Evolutionary conservation across 2,113 vertebrate genomes (phyloP).

Genomic region (Capricornis sumatraensis): DNA sequence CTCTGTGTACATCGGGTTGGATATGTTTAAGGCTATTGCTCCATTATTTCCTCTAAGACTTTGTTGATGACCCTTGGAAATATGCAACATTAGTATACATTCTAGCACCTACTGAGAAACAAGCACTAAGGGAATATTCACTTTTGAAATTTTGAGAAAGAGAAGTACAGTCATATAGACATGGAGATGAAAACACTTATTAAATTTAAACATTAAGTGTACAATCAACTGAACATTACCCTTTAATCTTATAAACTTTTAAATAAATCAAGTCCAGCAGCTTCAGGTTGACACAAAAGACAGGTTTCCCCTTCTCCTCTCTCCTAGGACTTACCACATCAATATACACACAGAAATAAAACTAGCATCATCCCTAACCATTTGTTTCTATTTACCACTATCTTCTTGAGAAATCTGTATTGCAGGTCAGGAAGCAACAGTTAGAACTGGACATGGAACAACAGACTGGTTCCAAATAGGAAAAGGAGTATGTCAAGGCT

Average conservation of each 20-base stretch:
- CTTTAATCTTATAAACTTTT: neutral
- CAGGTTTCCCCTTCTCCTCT: neutral
- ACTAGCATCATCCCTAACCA: neutral
- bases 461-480: too few relatives aligned
- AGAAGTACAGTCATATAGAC: neutral
- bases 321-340: neutral
- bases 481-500: too few relatives aligned
- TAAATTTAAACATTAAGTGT: neutral
- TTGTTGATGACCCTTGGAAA: neutral
- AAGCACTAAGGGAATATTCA: neutral
- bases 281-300: neutral
- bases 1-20: neutral
- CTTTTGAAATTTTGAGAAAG: conserved; percentile 31
- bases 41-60: neutral
- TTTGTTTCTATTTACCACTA: neutral
- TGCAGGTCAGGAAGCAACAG: too few relatives aligned
- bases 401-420: too few relatives aligned
- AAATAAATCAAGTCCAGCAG: neutral
- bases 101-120: neutral
- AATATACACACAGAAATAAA: neutral
- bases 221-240: neutral
- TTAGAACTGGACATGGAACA: too few relatives aligned
- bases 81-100: neutral
- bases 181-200: neutral
- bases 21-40: neutral